Evolutionary conservation across 2,888 invertebrate genomes (phyloP), one percentile per base, ranked within the genome.

Genomic region (Candidula unifasciata): DNA sequence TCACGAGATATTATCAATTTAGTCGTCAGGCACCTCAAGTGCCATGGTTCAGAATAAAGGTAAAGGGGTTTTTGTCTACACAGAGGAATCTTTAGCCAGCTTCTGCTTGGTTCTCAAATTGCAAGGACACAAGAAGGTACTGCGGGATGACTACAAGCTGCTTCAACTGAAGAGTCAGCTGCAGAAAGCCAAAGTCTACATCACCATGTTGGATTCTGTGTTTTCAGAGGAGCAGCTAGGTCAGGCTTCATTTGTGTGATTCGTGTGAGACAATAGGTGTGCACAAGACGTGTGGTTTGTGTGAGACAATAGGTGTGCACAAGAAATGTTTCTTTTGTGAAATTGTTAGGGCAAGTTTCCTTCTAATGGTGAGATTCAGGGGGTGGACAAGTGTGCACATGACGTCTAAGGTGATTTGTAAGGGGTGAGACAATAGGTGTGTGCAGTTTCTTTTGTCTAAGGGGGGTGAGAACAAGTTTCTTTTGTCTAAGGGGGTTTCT

Each of bases 71-170:
- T 98, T 98, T 0, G 96, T 97, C 68, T 94, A 94, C 88, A 71
- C 96, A 0, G 95, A 96, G 2, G 97, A 93, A 30, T 96, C 97
- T 93, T 94, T 97, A 86, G 96, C 96, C 86, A 97, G 97, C 92
- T 98, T 98, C 94, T 98, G 98, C 93, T 95, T 99, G 74, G 98
- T 98, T 3, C 98, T 98, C 0, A 98, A 99, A 52, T 97, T 99
- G 85, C 99, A 99, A 0, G 97, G 98, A 0, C 94, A 98, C 57
- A 99, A 99, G 92, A 95, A 99, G 85, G 98, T 99, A 91, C 95
- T 99, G 8, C 95, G 98, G 6, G 98, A 99, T 91, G 98, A 99
- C 93, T 99, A 98, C 93, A 96, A 97, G 91, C 97, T 98, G 0
- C 95, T 99, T 33, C 97, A 97, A 90, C 95, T 99, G 82, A 98